These are phyloP conservation scores for Glareola pratincola DNA, from an alignment of 2,113 vertebrate species.

Conservation along the genomic window DNA sequence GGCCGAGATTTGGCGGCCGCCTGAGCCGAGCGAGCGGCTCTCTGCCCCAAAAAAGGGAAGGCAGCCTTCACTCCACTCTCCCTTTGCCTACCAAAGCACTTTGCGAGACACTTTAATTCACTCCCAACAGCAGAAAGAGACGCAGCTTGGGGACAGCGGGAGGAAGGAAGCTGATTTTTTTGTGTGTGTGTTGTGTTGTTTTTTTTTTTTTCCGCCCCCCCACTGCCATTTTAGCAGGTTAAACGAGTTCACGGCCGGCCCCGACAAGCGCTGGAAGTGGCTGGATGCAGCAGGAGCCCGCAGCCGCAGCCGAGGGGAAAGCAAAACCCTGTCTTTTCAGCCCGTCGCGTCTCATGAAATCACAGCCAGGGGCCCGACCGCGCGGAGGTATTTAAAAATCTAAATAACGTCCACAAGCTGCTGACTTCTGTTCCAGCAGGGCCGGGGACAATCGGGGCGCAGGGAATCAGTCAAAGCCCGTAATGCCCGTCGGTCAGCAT, in stretches of 20 bases:
- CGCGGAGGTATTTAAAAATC: slow-evolving; percentile 20
- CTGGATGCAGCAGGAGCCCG: neutral
- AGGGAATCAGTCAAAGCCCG: slow-evolving; percentile 33
- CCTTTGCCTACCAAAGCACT: neutral
- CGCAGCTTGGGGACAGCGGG: neutral
- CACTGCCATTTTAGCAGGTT: neutral
- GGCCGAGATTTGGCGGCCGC: accelerated
- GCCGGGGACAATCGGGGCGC: neutral
- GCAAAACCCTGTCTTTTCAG: slow-evolving; percentile 6
- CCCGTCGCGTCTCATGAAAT: slow-evolving; percentile 36
- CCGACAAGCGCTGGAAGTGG: neutral
- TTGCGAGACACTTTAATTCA: neutral
- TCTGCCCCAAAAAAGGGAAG: neutral
- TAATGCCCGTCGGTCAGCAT: slow-evolving; percentile 14
- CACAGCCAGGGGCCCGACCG: neutral
- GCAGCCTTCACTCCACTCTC: neutral
- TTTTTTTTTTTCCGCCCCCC: neutral
- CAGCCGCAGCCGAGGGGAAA: neutral
- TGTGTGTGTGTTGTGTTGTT: neutral
- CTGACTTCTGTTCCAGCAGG: slow-evolving; percentile 42
- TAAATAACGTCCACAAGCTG: slow-evolving; percentile 25
- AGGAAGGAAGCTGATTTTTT: neutral
- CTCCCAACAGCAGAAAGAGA: neutral
- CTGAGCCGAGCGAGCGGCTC: neutral
- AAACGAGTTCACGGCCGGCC: neutral